Evolutionary conservation across 2,888 invertebrate species (phyloP).

Genomic region (Endotricha flammealis): DNA sequence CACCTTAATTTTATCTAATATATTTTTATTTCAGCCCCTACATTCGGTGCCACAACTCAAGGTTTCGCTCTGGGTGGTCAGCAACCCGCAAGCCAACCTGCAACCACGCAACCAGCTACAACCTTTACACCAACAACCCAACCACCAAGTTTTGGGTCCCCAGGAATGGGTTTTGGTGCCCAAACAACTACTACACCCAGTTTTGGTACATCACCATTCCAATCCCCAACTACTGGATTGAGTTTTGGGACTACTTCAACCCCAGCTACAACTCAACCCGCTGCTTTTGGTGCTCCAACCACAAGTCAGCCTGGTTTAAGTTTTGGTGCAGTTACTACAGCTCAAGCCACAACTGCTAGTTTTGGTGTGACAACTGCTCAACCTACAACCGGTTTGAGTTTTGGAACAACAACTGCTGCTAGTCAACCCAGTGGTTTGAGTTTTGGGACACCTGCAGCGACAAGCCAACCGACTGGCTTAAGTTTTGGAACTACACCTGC

Average conservation of each 20-base stretch:
- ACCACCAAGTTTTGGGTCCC: slow-evolving; percentile 13
- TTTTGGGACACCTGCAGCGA: slow-evolving; percentile 21
- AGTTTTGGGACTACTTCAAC: slow-evolving; percentile 14
- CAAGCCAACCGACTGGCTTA: slow-evolving; percentile 20
- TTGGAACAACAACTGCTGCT: slow-evolving; percentile 20
- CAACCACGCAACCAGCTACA: background rate
- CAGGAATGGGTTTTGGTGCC: slow-evolving; percentile 21
- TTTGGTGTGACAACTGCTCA: slow-evolving; percentile 10
- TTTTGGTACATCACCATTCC: slow-evolving; percentile 15
- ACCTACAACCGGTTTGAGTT: slow-evolving; percentile 18
- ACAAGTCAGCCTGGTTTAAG: slow-evolving; percentile 2
- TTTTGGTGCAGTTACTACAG: no score
- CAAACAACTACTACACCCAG: slow-evolving; percentile 14
- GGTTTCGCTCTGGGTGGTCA: slow-evolving; percentile 4
- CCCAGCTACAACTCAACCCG: slow-evolving; percentile 16
- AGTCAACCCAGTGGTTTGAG: slow-evolving; percentile 15
- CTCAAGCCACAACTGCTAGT: slow-evolving; percentile 4
- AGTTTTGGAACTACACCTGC: slow-evolving; percentile 22
- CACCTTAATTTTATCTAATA: no score
- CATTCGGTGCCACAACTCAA: slow-evolving; percentile 13
- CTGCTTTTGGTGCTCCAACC: no score
- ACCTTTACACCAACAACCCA: background rate
- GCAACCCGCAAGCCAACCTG: slow-evolving; percentile 4
- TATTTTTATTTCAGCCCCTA: slow-evolving; percentile 15
- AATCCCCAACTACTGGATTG: slow-evolving; percentile 15